Conservation (phyloP, 2,797 vertebrate species). For the Hyperoplus immaculatus region DNA sequence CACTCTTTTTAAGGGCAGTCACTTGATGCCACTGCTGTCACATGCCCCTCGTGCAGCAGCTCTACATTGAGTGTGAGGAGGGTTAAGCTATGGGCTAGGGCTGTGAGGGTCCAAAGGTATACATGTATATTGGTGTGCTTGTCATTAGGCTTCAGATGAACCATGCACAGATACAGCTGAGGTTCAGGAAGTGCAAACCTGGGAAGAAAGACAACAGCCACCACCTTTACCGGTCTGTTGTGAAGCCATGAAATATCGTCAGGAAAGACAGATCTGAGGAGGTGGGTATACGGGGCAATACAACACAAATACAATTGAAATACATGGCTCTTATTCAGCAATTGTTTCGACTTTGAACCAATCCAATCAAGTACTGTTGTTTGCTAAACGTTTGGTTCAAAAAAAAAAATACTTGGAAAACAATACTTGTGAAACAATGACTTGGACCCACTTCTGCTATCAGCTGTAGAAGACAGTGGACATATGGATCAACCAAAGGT, state of each 20-base stretch:
- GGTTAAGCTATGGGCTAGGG: constrained; percentile 13
- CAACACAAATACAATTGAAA: too few species aligned
- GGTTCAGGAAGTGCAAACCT: neutral
- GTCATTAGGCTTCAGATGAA: constrained; percentile 2
- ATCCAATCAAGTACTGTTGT: too few species aligned
- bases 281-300: neutral
- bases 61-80: constrained; percentile 11
- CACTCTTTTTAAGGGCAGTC: constrained; percentile 62
- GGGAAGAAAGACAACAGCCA: neutral
- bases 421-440: too few species aligned
- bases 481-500: constrained; percentile 1
- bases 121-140: neutral
- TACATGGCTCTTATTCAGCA: too few species aligned
- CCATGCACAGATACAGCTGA: neutral
- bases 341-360: too few species aligned
- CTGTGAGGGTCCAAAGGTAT: constrained; percentile 16
- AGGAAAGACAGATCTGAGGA: neutral
- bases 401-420: too few species aligned
- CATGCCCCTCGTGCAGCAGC: constrained; percentile 48
- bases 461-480: constrained; percentile 8
- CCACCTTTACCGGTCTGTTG: neutral
- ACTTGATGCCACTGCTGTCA: constrained; percentile 73
- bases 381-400: too few species aligned
- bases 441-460: too few species aligned
- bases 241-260: neutral